A percentile compares a stretch with the other conserved stretches of the same genome.
Evolutionary conservation across 2,797 vertebrate genomes (phyloP).

Genomic region (Pogonophryne albipinna): DNA sequence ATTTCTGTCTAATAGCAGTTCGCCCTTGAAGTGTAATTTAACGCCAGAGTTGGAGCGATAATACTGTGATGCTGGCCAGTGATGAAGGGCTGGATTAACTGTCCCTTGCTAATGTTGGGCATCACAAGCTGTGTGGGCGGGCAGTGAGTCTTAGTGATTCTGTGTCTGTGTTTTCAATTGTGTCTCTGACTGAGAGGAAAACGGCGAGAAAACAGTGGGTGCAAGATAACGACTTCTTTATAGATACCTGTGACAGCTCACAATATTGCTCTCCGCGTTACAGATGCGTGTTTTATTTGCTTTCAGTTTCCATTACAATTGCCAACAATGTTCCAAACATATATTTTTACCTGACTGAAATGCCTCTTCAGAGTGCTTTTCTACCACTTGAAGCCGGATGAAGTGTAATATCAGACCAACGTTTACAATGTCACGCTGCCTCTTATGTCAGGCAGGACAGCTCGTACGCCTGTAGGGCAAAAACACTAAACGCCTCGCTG

Average conservation of each 20-base stretch:
- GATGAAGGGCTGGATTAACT: slow-evolving; percentile 83
- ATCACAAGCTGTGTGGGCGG: slow-evolving; percentile 69
- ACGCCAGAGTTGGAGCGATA: slow-evolving; percentile 59
- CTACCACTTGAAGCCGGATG: slow-evolving; percentile 38
- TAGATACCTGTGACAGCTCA: slow-evolving; percentile 48
- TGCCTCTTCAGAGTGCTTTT: slow-evolving; percentile 47
- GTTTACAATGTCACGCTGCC: slow-evolving; percentile 63
- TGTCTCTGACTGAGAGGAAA: slow-evolving; percentile 54
- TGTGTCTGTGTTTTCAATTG: slow-evolving; percentile 43
- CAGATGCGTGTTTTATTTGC: slow-evolving; percentile 60
- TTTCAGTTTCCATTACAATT: slow-evolving; percentile 50
- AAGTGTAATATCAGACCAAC: slow-evolving; percentile 52
- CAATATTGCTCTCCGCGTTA: slow-evolving; percentile 36
- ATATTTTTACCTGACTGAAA: slow-evolving; percentile 59
- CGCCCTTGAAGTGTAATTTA: slow-evolving; percentile 74
- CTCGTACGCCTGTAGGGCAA: slow-evolving; percentile 50
- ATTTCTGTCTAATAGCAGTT: slow-evolving; percentile 62
- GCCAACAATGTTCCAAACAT: slow-evolving; percentile 53
- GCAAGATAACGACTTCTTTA: slow-evolving; percentile 36
- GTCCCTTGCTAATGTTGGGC: slow-evolving; percentile 73
- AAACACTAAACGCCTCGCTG: slow-evolving; percentile 61
- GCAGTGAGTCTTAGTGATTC: slow-evolving; percentile 42
- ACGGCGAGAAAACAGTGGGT: slow-evolving; percentile 32
- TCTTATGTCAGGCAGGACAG: slow-evolving; percentile 48
- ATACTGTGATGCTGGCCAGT: slow-evolving; percentile 71